Evolutionary conservation across 2,888 invertebrate genomes (phyloP).

Genomic region (Acronicta aceris): DNA sequence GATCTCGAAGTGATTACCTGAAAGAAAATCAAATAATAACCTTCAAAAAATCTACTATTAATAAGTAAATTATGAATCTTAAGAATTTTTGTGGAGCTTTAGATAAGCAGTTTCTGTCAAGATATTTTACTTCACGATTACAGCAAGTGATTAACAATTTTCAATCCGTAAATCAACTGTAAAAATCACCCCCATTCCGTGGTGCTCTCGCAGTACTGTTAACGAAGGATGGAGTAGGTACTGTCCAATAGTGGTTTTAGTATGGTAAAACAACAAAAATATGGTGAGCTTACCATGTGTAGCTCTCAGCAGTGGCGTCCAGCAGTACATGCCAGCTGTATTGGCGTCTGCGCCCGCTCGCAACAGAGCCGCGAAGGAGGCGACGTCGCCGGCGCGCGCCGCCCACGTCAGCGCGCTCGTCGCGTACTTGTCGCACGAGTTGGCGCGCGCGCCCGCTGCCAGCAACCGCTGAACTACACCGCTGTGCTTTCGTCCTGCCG

Average conservation of each 20-base stretch:
- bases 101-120: too few species aligned
- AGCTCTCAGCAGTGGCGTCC: constrained; percentile 96
- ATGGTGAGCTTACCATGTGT: constrained; percentile 87
- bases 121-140: too few species aligned
- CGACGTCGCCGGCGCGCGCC: constrained; percentile 95
- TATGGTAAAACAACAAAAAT: neutral
- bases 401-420: constrained; percentile 99
- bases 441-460: constrained; percentile 96
- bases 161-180: too few species aligned
- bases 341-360: constrained; percentile 96
- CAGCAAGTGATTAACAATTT: too few species aligned
- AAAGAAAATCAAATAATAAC: constrained; percentile 6
- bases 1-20: constrained; percentile 87
- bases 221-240: neutral
- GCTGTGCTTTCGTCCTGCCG: constrained; percentile 96
- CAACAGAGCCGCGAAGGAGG: constrained; percentile 94
- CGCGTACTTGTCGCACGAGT: constrained; percentile 98
- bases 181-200: too few species aligned
- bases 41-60: too few species aligned
- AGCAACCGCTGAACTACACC: constrained; percentile 95
- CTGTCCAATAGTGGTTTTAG: too few species aligned
- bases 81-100: too few species aligned
- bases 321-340: constrained; percentile 98
- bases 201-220: too few species aligned
- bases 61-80: too few species aligned